Conservation (phyloP, 2,797 vertebrate genomes). For the Orestias chungarensis region DNA sequence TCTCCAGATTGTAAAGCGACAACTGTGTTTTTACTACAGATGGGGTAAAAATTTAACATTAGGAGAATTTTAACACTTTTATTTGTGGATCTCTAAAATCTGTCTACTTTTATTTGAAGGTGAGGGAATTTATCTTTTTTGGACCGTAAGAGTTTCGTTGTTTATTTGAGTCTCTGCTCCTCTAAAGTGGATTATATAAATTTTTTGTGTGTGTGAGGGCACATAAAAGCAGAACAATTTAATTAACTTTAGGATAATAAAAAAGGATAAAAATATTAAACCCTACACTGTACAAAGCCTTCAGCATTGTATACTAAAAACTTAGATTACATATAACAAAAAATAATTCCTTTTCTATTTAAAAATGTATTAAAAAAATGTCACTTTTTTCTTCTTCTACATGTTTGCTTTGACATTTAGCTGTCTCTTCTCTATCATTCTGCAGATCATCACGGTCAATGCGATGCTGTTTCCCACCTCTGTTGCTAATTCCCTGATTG, state of each 20-base stretch:
- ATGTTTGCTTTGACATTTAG: neutral
- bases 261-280: too few relatives aligned
- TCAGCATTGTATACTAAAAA: too few relatives aligned
- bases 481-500: constrained; percentile 95
- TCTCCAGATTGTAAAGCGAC: neutral
- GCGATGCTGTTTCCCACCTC: constrained; percentile 96
- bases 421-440: constrained; percentile 6
- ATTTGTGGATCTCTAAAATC: neutral
- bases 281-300: too few relatives aligned
- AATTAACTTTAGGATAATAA: neutral
- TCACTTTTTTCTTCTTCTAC: too few relatives aligned
- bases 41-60: neutral
- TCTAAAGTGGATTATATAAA: too few relatives aligned
- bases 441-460: constrained; percentile 98
- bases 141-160: neutral
- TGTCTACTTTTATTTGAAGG: neutral
- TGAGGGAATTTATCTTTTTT: too few relatives aligned
- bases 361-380: too few relatives aligned
- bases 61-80: neutral
- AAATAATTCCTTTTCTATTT: too few relatives aligned
- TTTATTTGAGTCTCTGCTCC: neutral
- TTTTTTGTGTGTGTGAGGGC: too few relatives aligned
- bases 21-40: neutral
- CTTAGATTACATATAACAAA: too few relatives aligned
- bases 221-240: too few relatives aligned